Percentiles rank a stretch among this genome's conserved stretches.
Conservation (phyloP, 2,797 vertebrate species). For the Enteromius thamalakanensis region DNA sequence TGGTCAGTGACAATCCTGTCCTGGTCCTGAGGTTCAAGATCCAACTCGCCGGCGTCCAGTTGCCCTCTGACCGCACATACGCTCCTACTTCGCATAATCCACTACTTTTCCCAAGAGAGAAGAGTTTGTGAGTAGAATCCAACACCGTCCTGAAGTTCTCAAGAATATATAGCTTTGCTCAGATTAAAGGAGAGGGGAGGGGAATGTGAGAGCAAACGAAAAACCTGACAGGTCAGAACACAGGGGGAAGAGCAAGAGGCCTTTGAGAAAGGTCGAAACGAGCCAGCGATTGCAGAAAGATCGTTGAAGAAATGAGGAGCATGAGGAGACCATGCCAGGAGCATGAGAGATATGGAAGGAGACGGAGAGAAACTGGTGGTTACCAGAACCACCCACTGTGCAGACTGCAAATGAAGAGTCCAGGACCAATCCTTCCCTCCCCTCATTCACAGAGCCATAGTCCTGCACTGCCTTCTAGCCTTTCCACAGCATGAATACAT, state of each 20-base stretch:
- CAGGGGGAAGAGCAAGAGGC: not conserved
- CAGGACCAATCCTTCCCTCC: conserved; percentile 59
- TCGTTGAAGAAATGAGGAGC: conserved; percentile 1
- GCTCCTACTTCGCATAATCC: conserved; percentile 41
- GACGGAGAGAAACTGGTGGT: conserved; percentile 32
- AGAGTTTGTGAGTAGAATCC: conserved; percentile 39
- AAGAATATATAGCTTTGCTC: conserved; percentile 4
- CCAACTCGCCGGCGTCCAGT: conserved; percentile 27
- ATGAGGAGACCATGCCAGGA: conserved; percentile 25
- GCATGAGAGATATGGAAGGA: conserved; percentile 23
- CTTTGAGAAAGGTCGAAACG: not conserved
- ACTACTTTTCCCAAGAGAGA: conserved; percentile 38
- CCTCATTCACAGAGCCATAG: conserved; percentile 59
- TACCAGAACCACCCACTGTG: conserved; percentile 53
- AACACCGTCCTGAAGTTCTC: conserved; percentile 35
- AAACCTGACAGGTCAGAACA: conserved; percentile 7
- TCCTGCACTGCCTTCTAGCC: conserved; percentile 65
- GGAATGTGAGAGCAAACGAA: not conserved
- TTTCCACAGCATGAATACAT: conserved; percentile 91
- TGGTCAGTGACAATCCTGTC: not conserved
- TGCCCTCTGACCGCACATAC: conserved; percentile 22
- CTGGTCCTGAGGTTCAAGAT: not conserved
- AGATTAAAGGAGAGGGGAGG: conserved; percentile 14
- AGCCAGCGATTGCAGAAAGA: not conserved
- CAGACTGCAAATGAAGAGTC: conserved; percentile 58